phyloP scores from a whole-genome alignment of 2,888 invertebrate genomes.

The Luperina testacea region DNA sequence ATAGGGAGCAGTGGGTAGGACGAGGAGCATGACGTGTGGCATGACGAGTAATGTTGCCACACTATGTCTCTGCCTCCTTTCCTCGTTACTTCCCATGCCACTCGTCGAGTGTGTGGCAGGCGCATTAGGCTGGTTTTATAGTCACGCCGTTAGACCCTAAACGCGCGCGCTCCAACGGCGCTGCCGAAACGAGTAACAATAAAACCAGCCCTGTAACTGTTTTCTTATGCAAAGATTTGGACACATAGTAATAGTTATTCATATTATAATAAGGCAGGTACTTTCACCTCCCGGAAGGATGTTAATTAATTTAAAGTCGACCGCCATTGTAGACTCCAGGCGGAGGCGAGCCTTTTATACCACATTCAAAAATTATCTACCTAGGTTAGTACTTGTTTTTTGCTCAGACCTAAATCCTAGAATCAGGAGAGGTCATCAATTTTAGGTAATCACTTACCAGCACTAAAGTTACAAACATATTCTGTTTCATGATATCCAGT shows the following conservation, averaged over 20 bases:
- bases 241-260: not conserved
- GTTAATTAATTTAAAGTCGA: not conserved
- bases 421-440: not conserved
- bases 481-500: constrained; percentile 99
- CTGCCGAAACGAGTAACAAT: too few relatives aligned
- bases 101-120: too few relatives aligned
- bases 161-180: too few relatives aligned
- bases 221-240: not conserved
- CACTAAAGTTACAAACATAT: constrained; percentile 98
- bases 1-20: too few relatives aligned
- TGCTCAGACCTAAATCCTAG: not conserved
- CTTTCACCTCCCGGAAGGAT: not conserved
- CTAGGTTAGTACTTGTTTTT: not conserved
- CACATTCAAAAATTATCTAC: not conserved
- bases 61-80: too few relatives aligned
- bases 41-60: too few relatives aligned
- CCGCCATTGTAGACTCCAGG: not conserved
- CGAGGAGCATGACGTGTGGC: too few relatives aligned
- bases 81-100: too few relatives aligned
- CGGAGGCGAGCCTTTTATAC: not conserved
- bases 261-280: not conserved
- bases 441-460: constrained; percentile 88
- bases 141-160: too few relatives aligned
- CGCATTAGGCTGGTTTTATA: too few relatives aligned
- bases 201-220: too few relatives aligned